Conservation (phyloP, 2,888 invertebrate genomes). For the Danaus chrysippus region DNA sequence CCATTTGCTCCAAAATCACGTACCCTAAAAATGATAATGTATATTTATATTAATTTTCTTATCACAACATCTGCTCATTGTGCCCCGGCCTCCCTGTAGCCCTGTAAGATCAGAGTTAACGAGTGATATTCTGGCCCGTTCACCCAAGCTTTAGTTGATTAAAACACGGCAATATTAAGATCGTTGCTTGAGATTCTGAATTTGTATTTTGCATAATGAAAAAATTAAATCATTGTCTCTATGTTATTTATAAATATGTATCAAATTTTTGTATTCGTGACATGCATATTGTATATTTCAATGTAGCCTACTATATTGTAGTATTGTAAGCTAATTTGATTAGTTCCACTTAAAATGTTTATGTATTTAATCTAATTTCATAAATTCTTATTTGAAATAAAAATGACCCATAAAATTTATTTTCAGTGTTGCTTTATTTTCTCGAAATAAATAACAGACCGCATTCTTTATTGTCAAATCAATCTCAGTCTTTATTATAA, state of each 20-base stretch:
- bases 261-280: too few relatives aligned
- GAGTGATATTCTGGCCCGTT: constrained; percentile 23
- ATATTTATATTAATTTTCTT: constrained; percentile 35
- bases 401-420: background rate
- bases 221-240: constrained; percentile 33
- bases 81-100: constrained; percentile 20
- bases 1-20: constrained; percentile 22
- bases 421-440: background rate
- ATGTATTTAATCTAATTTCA: too few relatives aligned
- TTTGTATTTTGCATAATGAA: constrained; percentile 30
- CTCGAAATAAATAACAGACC: background rate
- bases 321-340: too few relatives aligned
- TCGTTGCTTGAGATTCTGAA: constrained; percentile 30
- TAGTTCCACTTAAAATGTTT: too few relatives aligned
- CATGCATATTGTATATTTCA: constrained; percentile 22
- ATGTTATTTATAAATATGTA: constrained; percentile 25
- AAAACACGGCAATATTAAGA: constrained; percentile 35
- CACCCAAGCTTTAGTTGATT: constrained; percentile 31
- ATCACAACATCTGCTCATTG: constrained; percentile 31
- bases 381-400: background rate
- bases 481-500: background rate
- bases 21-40: constrained; percentile 32
- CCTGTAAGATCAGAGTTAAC: constrained; percentile 29
- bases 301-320: constrained; percentile 20
- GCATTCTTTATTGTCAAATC: background rate